phyloP scores from a whole-genome alignment of 1,140 invertebrate species.

The Carcinoscorpius rotundicauda region DNA sequence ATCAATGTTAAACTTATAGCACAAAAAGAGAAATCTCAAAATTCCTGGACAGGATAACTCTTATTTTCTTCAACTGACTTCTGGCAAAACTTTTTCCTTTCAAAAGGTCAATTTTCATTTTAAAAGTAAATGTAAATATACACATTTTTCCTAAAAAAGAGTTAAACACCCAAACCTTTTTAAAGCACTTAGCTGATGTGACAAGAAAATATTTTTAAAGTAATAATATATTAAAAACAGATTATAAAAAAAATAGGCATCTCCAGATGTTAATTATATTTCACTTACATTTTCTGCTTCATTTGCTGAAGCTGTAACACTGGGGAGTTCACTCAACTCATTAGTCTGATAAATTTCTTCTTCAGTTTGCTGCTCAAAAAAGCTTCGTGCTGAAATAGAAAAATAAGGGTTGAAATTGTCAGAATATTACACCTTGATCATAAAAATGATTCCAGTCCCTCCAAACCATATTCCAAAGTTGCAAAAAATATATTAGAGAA shows the following conservation, averaged over 20 bases:
- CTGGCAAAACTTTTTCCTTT: no score
- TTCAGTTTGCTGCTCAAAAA: conserved; percentile 60
- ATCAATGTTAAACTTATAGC: background rate
- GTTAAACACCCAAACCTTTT: background rate
- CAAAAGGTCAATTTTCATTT: no score
- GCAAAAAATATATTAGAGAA: no score
- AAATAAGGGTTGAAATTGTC: conserved; percentile 18
- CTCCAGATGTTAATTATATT: no score
- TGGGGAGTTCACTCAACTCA: conserved; percentile 26
- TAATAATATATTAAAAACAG: no score
- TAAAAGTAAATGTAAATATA: background rate
- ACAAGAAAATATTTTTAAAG: no score
- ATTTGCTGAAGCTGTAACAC: conserved; percentile 31
- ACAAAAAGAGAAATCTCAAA: background rate
- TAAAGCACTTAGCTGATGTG: no score
- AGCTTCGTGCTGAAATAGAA: conserved; percentile 56
- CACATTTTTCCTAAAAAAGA: background rate
- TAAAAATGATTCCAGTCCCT: no score
- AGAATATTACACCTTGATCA: no score
- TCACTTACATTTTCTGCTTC: conserved; percentile 25
- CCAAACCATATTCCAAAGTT: no score
- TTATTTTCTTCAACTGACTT: no score
- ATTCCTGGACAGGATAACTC: no score
- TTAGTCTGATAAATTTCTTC: conserved; percentile 22
- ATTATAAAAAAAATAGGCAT: background rate